Evolutionary conservation across 2,113 vertebrate species (phyloP).

Genomic region (Notiomystis cincta): DNA sequence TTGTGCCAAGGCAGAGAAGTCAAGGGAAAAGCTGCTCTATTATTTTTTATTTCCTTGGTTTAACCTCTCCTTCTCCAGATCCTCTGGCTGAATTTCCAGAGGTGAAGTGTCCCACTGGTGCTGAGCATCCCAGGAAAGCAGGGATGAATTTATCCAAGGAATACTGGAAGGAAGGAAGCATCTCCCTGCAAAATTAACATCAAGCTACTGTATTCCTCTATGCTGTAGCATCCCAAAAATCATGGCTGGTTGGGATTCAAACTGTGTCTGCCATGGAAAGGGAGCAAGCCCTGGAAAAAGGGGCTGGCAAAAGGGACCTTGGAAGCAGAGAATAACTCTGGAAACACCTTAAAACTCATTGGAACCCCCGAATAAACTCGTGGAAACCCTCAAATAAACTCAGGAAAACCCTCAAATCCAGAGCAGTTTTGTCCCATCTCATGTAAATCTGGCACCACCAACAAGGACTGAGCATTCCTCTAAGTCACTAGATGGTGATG

Average conservation of each 20-base stretch:
- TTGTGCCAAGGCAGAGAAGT: background rate
- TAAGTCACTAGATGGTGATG: background rate
- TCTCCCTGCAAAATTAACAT: background rate
- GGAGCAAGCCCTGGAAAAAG: background rate
- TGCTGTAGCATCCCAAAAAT: background rate
- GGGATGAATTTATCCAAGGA: accelerated
- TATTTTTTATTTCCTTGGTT: background rate
- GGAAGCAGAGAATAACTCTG: background rate
- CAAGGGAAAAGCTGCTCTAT: accelerated
- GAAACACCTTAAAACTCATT: background rate
- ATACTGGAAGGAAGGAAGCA: background rate
- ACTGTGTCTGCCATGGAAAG: background rate
- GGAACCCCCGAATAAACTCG: background rate
- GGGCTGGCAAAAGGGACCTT: background rate
- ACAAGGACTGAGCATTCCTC: background rate
- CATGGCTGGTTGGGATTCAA: accelerated
- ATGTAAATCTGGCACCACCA: background rate
- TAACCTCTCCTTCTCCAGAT: background rate
- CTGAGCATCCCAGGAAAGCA: background rate
- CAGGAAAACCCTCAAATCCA: background rate
- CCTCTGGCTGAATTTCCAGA: background rate
- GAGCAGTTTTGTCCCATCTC: background rate
- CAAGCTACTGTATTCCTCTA: background rate
- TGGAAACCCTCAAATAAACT: background rate
- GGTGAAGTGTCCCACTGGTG: background rate